Percentiles rank a stretch among this genome's conserved stretches.
These are phyloP conservation scores for Diadema setosum DNA, from an alignment of 35 echinoderm and acorn worm genomes.

Conservation along the genomic window DNA sequence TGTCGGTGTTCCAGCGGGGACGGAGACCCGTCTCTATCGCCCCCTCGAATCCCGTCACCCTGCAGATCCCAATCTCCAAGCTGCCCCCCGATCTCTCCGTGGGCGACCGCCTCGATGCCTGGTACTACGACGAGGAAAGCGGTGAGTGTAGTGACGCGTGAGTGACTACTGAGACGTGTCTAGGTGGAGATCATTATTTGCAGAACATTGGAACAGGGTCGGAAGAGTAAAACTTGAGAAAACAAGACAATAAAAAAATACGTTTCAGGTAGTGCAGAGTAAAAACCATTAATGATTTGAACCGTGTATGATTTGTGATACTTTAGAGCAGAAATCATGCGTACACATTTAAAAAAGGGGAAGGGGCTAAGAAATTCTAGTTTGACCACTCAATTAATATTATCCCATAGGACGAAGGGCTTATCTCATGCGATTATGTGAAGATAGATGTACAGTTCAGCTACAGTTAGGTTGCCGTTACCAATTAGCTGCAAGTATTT, in stretches of 20 bases:
- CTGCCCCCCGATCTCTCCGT: neutral
- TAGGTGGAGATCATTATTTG: neutral
- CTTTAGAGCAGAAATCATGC: too few species aligned
- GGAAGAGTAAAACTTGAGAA: neutral
- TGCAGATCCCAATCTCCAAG: constrained; percentile 36
- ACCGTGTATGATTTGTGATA: neutral
- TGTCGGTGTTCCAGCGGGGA: neutral
- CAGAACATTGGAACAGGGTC: neutral
- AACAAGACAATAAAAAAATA: neutral
- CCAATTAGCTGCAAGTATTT: too few species aligned
- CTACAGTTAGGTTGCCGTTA: too few species aligned
- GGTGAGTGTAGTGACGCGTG: too few species aligned
- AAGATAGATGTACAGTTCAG: too few species aligned
- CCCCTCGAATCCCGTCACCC: neutral
- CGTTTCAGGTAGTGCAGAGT: neutral
- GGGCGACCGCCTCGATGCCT: constrained; percentile 39
- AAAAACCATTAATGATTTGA: neutral
- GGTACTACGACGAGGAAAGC: constrained; percentile 9
- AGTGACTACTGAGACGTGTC: too few species aligned
- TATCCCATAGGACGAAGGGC: too few species aligned
- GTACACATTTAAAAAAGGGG: too few species aligned
- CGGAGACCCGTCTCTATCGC: neutral
- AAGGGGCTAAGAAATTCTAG: too few species aligned
- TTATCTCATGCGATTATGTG: too few species aligned
- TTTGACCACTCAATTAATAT: too few species aligned